Conservation (phyloP, 92 coral and sea anemone species). For the Porites cylindrica region DNA sequence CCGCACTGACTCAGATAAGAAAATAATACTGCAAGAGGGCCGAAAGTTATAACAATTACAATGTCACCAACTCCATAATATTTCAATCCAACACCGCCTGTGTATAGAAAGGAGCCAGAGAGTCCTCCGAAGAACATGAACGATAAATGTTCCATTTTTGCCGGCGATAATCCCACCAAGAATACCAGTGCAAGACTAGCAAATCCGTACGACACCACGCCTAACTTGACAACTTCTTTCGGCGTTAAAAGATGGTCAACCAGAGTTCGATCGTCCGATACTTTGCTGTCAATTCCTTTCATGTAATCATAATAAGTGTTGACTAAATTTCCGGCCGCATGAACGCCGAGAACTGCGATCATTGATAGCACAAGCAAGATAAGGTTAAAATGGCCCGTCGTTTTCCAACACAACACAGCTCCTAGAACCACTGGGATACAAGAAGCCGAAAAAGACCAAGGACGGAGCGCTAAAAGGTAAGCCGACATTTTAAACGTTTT, state of each 20-base stretch:
- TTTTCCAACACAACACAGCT: constrained; percentile 90
- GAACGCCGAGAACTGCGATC: constrained; percentile 91
- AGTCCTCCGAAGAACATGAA: constrained; percentile 95
- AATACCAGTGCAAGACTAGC: constrained; percentile 85
- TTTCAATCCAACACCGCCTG: constrained; percentile 97
- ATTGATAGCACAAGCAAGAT: constrained; percentile 70
- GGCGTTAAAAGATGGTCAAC: constrained; percentile 92
- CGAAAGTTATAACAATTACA: constrained; percentile 94
- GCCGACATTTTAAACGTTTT: constrained; percentile 71
- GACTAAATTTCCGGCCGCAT: constrained; percentile 97
- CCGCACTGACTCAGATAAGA: constrained; percentile 94
- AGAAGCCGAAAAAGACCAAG: constrained; percentile 98
- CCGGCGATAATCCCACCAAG: constrained; percentile 87
- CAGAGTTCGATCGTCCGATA: constrained; percentile 95
- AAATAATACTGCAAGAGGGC: constrained; percentile 95
- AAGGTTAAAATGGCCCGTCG: constrained; percentile 77
- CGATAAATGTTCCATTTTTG: constrained; percentile 94
- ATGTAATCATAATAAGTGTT: constrained; percentile 96
- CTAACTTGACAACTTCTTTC: constrained; percentile 94
- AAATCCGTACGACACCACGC: constrained; percentile 80
- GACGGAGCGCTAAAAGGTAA: constrained; percentile 91
- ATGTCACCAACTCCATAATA: constrained; percentile 97
- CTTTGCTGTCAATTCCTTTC: constrained; percentile 96
- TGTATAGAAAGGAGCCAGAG: constrained; percentile 97
- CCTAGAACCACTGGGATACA: constrained; percentile 94